Base-by-base conservation (phyloP, 2,888 invertebrate genomes). In the Thyatira batis region DNA sequence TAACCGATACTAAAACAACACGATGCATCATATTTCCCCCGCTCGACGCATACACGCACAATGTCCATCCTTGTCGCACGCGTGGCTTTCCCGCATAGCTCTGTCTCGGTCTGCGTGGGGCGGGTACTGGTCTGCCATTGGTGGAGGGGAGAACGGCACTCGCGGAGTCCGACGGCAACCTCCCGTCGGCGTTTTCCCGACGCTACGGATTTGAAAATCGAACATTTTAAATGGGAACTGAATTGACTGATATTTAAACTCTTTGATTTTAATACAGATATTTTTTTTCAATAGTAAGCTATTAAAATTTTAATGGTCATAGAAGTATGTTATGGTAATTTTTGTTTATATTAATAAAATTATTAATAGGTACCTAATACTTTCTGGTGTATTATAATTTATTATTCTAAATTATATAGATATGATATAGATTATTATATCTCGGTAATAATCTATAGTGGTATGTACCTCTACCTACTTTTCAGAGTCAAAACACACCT, bases 11-110 rank as follows among this genome's bases (percentile, higher is more conserved):
- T 88, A 85, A 87, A 89, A 90, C 87, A 90, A 87, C 87, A 85
- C 82, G 84, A 89, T 91, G 91, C 89, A 91, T 90, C 90, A 88
- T 89, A 87, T 86, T 89, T 85, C 87, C 83, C 85, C 85, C 82
- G 78, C 76, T 70, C 69, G 75, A 78, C 84, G 82, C 82, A 84
- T 84, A 86, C 86, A 90, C 86, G 89, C 87, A 82, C 75, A 65
- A 65, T 64, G 54, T 69, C 73, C 57, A 58, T 85, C 84, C 62
- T 73, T 63, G 49, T 86, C 80, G 57, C 3, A 9, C 78, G 30
- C 51, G 39, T 9, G 1, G 76, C 52, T 89, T 87, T 87, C 66
- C 87, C 73, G 76, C 57, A 80, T 80, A 57, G 33, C 13, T 57
- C 45, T 30, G 64, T 84, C 78, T 71, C 81, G 60, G 21, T 83